These are phyloP conservation scores for Axea sp. DNA, from an alignment of 2,888 invertebrate genomes.

Conservation along the genomic window DNA sequence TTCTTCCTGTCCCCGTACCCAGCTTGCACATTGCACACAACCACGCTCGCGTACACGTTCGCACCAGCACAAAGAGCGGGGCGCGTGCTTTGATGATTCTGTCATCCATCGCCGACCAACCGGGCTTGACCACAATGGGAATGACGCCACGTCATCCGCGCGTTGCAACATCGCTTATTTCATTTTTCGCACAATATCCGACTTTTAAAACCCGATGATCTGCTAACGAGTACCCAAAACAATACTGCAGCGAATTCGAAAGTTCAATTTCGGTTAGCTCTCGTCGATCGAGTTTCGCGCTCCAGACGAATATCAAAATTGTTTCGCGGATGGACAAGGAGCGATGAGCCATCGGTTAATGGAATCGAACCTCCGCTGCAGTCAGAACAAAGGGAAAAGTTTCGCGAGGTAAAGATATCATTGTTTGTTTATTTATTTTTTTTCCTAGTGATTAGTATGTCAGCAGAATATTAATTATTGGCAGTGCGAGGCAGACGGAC, in stretches of 20 bases:
- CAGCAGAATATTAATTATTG: constrained; percentile 74
- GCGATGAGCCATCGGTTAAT: neutral
- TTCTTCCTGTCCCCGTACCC: too few relatives aligned
- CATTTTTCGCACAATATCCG: constrained; percentile 41
- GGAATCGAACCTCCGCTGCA: constrained; percentile 53
- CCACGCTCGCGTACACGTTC: too few relatives aligned
- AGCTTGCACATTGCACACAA: too few relatives aligned
- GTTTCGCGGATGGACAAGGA: constrained; percentile 10
- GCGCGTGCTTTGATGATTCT: constrained; percentile 32
- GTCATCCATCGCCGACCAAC: constrained; percentile 42
- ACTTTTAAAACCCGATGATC: constrained; percentile 44
- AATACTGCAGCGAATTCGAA: constrained; percentile 26
- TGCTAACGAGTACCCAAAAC: constrained; percentile 39
- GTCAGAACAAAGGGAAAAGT: constrained; percentile 57
- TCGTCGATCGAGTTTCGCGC: constrained; percentile 21
- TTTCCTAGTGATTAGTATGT: constrained; percentile 73
- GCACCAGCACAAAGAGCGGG: neutral
- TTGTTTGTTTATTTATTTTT: too few relatives aligned
- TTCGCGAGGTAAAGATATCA: constrained; percentile 63
- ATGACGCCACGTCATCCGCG: constrained; percentile 49
- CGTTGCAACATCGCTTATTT: constrained; percentile 31
- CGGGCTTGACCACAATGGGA: constrained; percentile 42
- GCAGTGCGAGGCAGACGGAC: constrained; percentile 76
- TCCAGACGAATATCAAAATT: constrained; percentile 24
- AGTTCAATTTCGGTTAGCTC: constrained; percentile 35